Percentiles rank a stretch among this genome's conserved stretches.
Conservation (phyloP, 2,797 vertebrate species). For the Leuciscus waleckii region DNA sequence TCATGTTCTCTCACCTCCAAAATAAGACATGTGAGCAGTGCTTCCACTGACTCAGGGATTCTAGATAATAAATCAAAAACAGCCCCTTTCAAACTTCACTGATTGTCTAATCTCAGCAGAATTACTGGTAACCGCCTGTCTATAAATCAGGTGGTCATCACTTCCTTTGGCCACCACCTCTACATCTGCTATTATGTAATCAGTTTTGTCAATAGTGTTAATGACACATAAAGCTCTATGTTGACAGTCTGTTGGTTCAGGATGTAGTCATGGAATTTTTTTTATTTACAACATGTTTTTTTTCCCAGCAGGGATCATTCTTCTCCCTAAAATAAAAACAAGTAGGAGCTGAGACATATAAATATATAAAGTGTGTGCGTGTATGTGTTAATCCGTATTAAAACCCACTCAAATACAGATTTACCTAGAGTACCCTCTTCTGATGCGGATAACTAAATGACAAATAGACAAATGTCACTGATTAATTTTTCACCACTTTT, state of each 20-base stretch:
- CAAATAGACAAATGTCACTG: not conserved
- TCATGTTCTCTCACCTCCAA: not conserved
- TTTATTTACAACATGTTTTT: not conserved
- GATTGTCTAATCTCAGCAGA: not conserved
- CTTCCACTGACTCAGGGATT: not conserved
- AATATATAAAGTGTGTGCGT: not conserved
- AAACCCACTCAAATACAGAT: not conserved
- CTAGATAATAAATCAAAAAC: not conserved
- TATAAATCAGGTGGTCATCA: not conserved
- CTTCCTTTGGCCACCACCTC: not conserved
- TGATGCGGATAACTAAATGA: not conserved
- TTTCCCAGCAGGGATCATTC: not conserved
- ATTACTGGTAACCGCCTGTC: not conserved
- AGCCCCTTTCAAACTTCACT: not conserved
- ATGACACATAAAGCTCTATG: not conserved
- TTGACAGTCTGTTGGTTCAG: not conserved
- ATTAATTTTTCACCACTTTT: not conserved
- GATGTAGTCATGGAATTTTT: slow-evolving; percentile 15
- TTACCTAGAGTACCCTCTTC: no score
- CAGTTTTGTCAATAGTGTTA: not conserved
- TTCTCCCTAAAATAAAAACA: not conserved
- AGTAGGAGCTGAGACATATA: no score
- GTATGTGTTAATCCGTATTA: not conserved
- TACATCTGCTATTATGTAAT: slow-evolving; percentile 8
- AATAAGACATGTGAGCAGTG: not conserved